Evolutionary conservation across 2,888 invertebrate species (phyloP).

Genomic region (Crossocerus cetratus): DNA sequence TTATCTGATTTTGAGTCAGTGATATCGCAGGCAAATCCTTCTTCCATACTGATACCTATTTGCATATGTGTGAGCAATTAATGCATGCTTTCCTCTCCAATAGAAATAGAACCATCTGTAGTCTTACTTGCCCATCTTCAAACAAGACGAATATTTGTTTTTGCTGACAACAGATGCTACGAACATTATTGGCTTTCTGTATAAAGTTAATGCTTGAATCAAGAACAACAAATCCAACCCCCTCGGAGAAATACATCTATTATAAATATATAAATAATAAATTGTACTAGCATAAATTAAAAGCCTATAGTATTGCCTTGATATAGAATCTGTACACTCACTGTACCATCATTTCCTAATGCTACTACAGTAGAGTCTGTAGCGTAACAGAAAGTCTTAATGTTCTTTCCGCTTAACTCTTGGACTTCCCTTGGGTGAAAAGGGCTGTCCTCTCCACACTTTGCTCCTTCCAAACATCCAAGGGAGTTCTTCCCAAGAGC

Average conservation of each 20-base stretch:
- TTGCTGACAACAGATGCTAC: too few species aligned
- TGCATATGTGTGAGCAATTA: not conserved
- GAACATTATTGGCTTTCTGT: too few species aligned
- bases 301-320: not conserved
- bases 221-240: not conserved
- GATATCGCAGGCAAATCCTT: conserved; percentile 81
- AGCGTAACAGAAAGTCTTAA: conserved; percentile 80
- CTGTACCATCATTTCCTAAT: conserved; percentile 78
- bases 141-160: too few species aligned
- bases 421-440: conserved; percentile 79
- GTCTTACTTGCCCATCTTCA: too few species aligned
- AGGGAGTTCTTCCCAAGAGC: conserved; percentile 80
- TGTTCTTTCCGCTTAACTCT: conserved; percentile 77
- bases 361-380: conserved; percentile 81
- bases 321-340: conserved; percentile 26
- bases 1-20: conserved; percentile 78
- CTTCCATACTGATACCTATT: conserved; percentile 81
- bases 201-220: too few species aligned
- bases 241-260: not conserved
- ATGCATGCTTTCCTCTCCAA: not conserved
- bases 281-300: not conserved
- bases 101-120: not conserved
- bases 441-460: conserved; percentile 78
- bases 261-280: not conserved
- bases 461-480: conserved; percentile 78